These are phyloP conservation scores for Rhagoletis zephyria DNA, from an alignment of 1,140 invertebrate genomes.

Conservation along the genomic window DNA sequence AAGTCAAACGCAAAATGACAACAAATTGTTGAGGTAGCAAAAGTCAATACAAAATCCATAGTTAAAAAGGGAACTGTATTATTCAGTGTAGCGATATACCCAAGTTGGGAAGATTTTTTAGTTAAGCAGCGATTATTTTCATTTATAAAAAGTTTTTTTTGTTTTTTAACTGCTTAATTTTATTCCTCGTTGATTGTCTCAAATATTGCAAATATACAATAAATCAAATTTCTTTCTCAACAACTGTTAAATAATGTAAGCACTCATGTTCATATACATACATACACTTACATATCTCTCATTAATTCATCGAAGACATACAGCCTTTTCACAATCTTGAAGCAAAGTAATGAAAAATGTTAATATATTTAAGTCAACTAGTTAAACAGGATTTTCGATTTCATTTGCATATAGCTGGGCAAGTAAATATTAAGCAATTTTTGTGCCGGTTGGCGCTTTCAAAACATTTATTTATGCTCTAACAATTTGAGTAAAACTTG, in stretches of 20 bases:
- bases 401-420: neutral
- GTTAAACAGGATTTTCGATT: conserved; percentile 28
- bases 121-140: too few relatives aligned
- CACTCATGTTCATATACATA: too few relatives aligned
- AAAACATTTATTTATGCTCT: neutral
- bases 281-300: too few relatives aligned
- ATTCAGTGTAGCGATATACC: too few relatives aligned
- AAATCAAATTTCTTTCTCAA: neutral
- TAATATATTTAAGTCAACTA: neutral
- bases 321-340: conserved; percentile 1
- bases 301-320: neutral
- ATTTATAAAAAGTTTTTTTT: too few relatives aligned
- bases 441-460: neutral
- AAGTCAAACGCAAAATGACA: neutral
- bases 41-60: neutral
- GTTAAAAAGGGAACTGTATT: too few relatives aligned
- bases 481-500: neutral
- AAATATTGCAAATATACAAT: neutral
- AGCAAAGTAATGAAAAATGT: conserved; percentile 22
- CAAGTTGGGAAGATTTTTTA: too few relatives aligned
- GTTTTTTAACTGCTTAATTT: too few relatives aligned
- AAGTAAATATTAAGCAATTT: too few relatives aligned
- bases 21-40: neutral
- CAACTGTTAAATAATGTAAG: neutral
- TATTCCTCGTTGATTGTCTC: too few relatives aligned